Percentiles rank a stretch among this genome's conserved stretches.
phyloP scores from a whole-genome alignment of 1,140 invertebrate genomes.

The Latrodectus geometricus region DNA sequence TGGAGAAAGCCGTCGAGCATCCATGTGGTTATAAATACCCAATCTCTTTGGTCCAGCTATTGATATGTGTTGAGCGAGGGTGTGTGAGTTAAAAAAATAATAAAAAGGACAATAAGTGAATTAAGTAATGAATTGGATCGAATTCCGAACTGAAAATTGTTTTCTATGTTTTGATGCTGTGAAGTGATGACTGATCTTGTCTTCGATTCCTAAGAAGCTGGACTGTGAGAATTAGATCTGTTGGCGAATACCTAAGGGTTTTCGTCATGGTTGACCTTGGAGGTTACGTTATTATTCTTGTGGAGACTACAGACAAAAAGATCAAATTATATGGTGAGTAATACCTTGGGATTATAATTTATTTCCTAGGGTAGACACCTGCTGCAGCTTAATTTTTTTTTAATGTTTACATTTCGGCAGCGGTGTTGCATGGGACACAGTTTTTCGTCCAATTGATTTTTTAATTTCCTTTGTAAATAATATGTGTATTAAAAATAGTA shows the following conservation, averaged over 20 bases:
- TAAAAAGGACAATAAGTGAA: neutral
- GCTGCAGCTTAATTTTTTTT: no score
- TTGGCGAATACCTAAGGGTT: slow-evolving; percentile 16
- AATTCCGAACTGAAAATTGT: neutral
- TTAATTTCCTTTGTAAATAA: no score
- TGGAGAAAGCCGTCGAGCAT: neutral
- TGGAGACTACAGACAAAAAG: slow-evolving; percentile 91
- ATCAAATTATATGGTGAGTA: slow-evolving; percentile 93
- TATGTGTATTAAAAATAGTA: no score
- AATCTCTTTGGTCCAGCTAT: neutral
- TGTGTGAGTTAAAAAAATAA: neutral
- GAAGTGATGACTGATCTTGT: slow-evolving; percentile 7
- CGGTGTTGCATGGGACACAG: no score
- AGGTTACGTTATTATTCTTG: slow-evolving; percentile 95
- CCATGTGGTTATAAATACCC: slow-evolving; percentile 21
- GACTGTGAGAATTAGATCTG: neutral
- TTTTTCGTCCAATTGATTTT: no score
- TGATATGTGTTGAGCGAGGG: neutral
- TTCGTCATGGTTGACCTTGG: slow-evolving; percentile 85
- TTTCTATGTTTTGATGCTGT: neutral
- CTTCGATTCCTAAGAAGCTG: neutral
- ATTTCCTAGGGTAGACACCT: neutral
- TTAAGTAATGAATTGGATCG: slow-evolving; percentile 2
- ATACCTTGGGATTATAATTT: neutral
- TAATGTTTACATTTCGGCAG: no score